phyloP scores from a whole-genome alignment of 1,140 invertebrate species.

The Drosophila saltans region DNA sequence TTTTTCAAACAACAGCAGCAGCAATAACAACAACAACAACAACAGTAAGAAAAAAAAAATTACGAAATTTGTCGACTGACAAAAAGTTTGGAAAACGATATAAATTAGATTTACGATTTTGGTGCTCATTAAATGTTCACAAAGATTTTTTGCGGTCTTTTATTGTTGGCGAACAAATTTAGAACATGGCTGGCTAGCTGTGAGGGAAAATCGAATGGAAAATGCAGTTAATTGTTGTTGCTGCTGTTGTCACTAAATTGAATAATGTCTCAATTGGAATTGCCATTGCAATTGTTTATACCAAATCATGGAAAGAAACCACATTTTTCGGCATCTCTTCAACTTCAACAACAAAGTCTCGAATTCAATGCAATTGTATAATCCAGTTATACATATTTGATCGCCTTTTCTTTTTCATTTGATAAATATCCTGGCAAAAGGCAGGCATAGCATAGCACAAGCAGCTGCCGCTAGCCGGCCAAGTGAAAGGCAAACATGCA shows the following conservation, averaged over 20 bases:
- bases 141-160: slow-evolving; percentile 46
- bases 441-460: slow-evolving; percentile 12
- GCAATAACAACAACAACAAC: no score
- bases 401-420: slow-evolving; percentile 18
- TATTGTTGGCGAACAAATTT: slow-evolving; percentile 47
- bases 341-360: slow-evolving; percentile 4
- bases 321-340: slow-evolving; percentile 36
- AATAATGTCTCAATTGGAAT: slow-evolving; percentile 81
- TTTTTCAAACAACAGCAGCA: slow-evolving; percentile 24
- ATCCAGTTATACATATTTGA: slow-evolving; percentile 30
- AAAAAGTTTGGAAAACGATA: slow-evolving; percentile 75
- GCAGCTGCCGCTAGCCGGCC: slow-evolving; percentile 20
- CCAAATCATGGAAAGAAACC: slow-evolving; percentile 27
- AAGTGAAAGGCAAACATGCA: slow-evolving; percentile 77
- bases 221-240: slow-evolving; percentile 74
- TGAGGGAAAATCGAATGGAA: slow-evolving; percentile 59
- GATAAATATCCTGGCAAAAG: slow-evolving; percentile 61
- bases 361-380: slow-evolving; percentile 57
- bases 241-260: slow-evolving; percentile 73
- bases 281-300: slow-evolving; percentile 62
- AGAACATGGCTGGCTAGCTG: slow-evolving; percentile 63
- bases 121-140: slow-evolving; percentile 77
- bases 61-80: slow-evolving; percentile 81
- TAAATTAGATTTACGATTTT: slow-evolving; percentile 81
- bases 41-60: slow-evolving; percentile 38